These are phyloP conservation scores for Philopedon plagiatum DNA, from an alignment of 2,888 invertebrate species.

Conservation along the genomic window DNA sequence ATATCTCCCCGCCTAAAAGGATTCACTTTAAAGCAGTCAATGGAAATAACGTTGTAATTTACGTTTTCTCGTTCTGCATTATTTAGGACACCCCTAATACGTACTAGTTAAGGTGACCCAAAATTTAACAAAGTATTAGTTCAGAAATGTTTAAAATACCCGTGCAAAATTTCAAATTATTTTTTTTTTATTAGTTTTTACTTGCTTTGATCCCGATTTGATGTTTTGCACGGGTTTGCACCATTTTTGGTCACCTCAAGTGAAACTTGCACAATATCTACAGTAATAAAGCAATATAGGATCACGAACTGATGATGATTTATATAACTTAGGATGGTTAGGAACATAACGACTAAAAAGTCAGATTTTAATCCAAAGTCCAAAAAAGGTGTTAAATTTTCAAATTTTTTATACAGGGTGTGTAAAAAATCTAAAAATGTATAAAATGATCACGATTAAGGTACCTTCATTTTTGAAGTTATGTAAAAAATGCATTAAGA, in stretches of 20 bases:
- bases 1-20: too few relatives aligned
- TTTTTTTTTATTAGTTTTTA: not conserved
- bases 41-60: too few relatives aligned
- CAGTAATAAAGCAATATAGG: conserved; percentile 67
- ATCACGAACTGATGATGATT: conserved; percentile 62
- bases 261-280: conserved; percentile 34
- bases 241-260: conserved; percentile 7
- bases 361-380: too few relatives aligned
- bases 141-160: not conserved
- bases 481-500: too few relatives aligned
- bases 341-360: too few relatives aligned
- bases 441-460: too few relatives aligned
- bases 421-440: too few relatives aligned
- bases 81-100: conserved; percentile 28
- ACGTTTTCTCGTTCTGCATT: not conserved
- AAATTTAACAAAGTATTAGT: not conserved
- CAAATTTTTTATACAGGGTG: too few relatives aligned
- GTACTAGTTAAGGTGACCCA: conserved; percentile 15
- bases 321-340: conserved; percentile 47
- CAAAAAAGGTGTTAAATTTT: too few relatives aligned
- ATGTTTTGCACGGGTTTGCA: conserved; percentile 2
- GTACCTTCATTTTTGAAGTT: too few relatives aligned
- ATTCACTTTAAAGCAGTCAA: too few relatives aligned
- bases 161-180: not conserved
- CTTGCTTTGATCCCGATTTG: not conserved